Evolutionary conservation across 2,888 invertebrate genomes (phyloP).

Genomic region (Melinaea menophilus): DNA sequence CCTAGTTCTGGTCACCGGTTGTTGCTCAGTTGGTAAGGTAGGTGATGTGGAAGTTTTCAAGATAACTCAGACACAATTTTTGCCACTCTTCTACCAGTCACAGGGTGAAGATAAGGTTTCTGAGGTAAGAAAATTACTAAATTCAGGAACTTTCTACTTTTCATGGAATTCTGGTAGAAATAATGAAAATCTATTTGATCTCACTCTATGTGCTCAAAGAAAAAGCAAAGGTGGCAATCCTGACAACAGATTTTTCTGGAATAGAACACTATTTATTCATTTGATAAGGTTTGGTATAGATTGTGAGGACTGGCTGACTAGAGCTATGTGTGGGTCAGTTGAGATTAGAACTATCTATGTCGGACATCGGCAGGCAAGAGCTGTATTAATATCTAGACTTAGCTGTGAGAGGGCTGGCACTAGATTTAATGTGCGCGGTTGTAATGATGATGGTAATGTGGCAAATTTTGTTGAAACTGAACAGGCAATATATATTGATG

Average conservation of each 20-base stretch:
- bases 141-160: conserved; percentile 99
- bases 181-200: conserved; percentile 83
- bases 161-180: conserved; percentile 83
- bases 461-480: conserved; percentile 99
- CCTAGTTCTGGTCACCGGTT: conserved; percentile 95
- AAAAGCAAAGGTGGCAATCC: conserved; percentile 87
- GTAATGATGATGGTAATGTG: conserved; percentile 99
- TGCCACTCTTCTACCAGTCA: conserved; percentile 87
- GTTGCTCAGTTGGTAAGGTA: conserved; percentile 97
- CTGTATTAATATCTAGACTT: conserved; percentile 96
- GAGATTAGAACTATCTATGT: conserved; percentile 99
- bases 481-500: conserved; percentile 95
- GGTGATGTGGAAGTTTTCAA: conserved; percentile 96
- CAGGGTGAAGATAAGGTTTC: conserved; percentile 80
- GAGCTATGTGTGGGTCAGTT: conserved; percentile 98
- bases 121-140: conserved; percentile 89
- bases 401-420: conserved; percentile 99
- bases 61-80: conserved; percentile 94
- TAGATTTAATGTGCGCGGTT: conserved; percentile 98
- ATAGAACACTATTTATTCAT: conserved; percentile 96
- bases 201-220: conserved; percentile 96
- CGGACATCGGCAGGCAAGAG: conserved; percentile 94
- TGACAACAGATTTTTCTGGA: conserved; percentile 99
- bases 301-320: conserved; percentile 93
- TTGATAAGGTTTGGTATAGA: conserved; percentile 94